Conservation (phyloP, 2,113 vertebrate genomes). For the Myiagra hebetior region DNA sequence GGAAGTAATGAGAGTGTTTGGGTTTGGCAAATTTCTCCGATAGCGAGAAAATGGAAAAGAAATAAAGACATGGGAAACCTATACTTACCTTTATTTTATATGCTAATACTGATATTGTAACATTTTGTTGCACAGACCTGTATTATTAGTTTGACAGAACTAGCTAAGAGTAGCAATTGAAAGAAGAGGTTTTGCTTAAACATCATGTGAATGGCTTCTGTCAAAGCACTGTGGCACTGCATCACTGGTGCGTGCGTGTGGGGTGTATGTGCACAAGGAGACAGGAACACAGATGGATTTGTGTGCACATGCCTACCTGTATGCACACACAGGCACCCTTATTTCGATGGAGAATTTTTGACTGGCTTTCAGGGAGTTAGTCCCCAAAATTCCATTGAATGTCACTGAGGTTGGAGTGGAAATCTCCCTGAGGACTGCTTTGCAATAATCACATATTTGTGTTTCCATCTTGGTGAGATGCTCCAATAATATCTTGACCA, state of each 20-base stretch:
- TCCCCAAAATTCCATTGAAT: background rate
- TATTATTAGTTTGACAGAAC: constrained; percentile 58
- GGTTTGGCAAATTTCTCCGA: constrained; percentile 55
- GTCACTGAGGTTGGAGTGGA: background rate
- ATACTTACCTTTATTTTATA: constrained; percentile 61
- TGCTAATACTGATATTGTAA: constrained; percentile 53
- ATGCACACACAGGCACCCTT: background rate
- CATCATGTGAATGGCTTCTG: background rate
- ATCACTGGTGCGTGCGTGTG: background rate
- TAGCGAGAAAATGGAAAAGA: constrained; percentile 36
- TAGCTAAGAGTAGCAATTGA: constrained; percentile 16
- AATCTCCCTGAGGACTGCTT: background rate
- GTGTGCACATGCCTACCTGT: background rate
- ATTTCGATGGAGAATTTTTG: background rate
- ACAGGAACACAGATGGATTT: background rate
- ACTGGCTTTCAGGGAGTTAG: background rate
- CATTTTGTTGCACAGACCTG: constrained; percentile 18
- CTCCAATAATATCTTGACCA: background rate
- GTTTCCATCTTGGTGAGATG: background rate
- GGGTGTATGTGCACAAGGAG: background rate
- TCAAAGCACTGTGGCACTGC: background rate
- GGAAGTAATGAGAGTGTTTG: constrained; percentile 27
- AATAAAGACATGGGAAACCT: constrained; percentile 65
- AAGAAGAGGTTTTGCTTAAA: constrained; percentile 16
- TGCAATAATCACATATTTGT: background rate